Evolutionary conservation across 2,113 vertebrate species (phyloP).

Genomic region (Speoplatyrhinus poulsoni): DNA sequence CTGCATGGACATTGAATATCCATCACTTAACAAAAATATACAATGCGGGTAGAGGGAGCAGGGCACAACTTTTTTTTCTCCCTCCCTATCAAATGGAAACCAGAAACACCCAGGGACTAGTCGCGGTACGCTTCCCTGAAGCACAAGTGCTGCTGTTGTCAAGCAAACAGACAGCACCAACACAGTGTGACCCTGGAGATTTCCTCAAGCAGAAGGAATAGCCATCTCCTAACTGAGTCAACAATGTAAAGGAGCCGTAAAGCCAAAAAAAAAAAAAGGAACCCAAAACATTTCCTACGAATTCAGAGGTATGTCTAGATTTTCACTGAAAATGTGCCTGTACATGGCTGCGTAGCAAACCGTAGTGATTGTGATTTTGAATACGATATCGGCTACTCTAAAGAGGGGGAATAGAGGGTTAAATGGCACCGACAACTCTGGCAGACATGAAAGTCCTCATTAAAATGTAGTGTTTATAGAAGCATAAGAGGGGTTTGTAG

Average conservation of each 20-base stretch:
- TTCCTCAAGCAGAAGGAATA: constrained; percentile 65
- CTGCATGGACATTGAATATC: constrained; percentile 52
- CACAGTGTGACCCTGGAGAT: constrained; percentile 46
- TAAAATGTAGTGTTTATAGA: constrained; percentile 8
- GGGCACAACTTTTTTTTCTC: constrained; percentile 31
- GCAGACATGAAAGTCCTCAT: constrained; percentile 10
- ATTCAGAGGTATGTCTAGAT: constrained; percentile 5
- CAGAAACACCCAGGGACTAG: constrained; percentile 7
- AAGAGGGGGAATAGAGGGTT: constrained; percentile 7
- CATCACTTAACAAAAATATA: constrained; percentile 56
- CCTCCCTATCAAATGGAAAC: constrained; percentile 33
- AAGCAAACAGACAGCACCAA: constrained; percentile 41
- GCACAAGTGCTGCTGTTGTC: constrained; percentile 46
- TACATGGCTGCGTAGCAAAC: constrained; percentile 34
- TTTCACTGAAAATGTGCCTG: constrained; percentile 33
- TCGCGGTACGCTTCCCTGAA: constrained; percentile 19
- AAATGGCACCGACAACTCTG: background rate
- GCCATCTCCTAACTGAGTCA: constrained; percentile 56
- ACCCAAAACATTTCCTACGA: constrained; percentile 39
- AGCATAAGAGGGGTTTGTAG: constrained; percentile 1
- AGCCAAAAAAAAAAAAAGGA: constrained; percentile 33
- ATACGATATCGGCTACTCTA: constrained; percentile 31
- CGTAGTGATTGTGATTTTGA: constrained; percentile 17
- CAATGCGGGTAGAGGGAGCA: constrained; percentile 28
- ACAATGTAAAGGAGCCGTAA: constrained; percentile 37